phyloP scores from a whole-genome alignment of 2,888 invertebrate species.

The Mantis religiosa region DNA sequence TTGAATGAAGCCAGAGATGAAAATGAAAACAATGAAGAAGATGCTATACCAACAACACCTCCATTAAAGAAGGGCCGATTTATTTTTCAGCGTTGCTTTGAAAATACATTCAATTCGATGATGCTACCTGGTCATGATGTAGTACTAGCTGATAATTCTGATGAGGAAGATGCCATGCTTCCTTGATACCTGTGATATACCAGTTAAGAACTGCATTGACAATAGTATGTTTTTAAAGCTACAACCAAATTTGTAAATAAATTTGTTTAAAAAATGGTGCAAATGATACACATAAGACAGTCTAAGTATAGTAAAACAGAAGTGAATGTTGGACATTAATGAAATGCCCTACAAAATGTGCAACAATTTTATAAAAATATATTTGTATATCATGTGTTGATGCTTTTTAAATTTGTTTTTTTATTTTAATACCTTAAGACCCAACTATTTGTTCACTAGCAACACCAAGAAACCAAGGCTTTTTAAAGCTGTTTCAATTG shows the following conservation, averaged over 20 bases:
- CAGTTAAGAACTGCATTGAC: background rate
- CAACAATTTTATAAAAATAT: background rate
- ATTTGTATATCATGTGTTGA: background rate
- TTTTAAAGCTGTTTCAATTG: too few relatives aligned
- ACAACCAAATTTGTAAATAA: background rate
- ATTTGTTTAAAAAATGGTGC: background rate
- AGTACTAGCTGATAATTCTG: constrained; percentile 68
- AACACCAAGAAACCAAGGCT: too few relatives aligned
- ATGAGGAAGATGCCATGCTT: constrained; percentile 48
- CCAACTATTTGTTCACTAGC: background rate
- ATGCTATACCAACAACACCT: constrained; percentile 56
- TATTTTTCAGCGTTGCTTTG: constrained; percentile 70
- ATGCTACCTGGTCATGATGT: constrained; percentile 52
- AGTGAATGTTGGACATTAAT: too few relatives aligned
- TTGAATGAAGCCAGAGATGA: background rate
- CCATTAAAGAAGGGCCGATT: constrained; percentile 55
- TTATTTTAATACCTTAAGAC: background rate
- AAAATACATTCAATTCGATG: constrained; percentile 63
- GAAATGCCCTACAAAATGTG: too few relatives aligned
- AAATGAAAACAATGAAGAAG: constrained; percentile 38
- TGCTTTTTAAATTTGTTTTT: background rate
- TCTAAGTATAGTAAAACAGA: too few relatives aligned
- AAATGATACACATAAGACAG: background rate
- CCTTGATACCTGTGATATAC: background rate
- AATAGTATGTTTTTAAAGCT: background rate